These are phyloP conservation scores for Pardosa pseudoannulata DNA, from an alignment of 2,888 invertebrate species.

Conservation along the genomic window DNA sequence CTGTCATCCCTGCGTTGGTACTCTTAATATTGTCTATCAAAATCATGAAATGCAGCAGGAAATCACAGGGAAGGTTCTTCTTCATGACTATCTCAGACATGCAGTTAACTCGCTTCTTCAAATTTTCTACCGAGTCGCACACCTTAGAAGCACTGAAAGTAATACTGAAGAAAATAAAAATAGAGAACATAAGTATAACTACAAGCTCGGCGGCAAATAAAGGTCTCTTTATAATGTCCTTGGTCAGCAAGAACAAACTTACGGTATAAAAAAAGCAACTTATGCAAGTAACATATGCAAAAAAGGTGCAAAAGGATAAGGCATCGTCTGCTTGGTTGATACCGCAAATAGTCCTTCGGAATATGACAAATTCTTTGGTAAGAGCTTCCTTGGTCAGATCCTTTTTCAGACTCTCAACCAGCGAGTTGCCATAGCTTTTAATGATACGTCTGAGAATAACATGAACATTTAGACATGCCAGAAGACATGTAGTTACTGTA, in stretches of 20 bases:
- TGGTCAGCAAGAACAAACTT: slow-evolving; percentile 21
- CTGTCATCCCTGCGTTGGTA: slow-evolving; percentile 34
- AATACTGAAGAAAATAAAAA: slow-evolving; percentile 28
- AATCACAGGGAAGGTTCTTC: slow-evolving; percentile 28
- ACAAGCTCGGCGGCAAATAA: slow-evolving; percentile 17
- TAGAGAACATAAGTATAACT: slow-evolving; percentile 16
- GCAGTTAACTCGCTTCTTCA: slow-evolving; percentile 45
- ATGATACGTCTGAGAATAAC: slow-evolving; percentile 34
- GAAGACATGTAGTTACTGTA: slow-evolving; percentile 18
- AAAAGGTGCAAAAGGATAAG: slow-evolving; percentile 43
- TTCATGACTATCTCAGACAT: slow-evolving; percentile 39
- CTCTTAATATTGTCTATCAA: slow-evolving; percentile 43
- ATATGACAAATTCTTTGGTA: slow-evolving; percentile 13
- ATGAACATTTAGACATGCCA: slow-evolving; percentile 44
- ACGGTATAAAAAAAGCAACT: slow-evolving; percentile 59
- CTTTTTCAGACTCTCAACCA: slow-evolving; percentile 8
- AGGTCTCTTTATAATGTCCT: neutral
- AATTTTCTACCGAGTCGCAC: neutral
- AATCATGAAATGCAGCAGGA: slow-evolving; percentile 34
- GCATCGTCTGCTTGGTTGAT: slow-evolving; percentile 42
- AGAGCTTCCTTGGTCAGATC: slow-evolving; percentile 26
- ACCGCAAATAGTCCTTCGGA: slow-evolving; percentile 42
- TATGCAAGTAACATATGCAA: slow-evolving; percentile 49
- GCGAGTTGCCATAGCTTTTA: slow-evolving; percentile 20
- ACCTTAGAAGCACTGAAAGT: slow-evolving; percentile 47